Evolutionary conservation across 2,888 invertebrate species (phyloP).

Genomic region (Calliphora vomitoria): DNA sequence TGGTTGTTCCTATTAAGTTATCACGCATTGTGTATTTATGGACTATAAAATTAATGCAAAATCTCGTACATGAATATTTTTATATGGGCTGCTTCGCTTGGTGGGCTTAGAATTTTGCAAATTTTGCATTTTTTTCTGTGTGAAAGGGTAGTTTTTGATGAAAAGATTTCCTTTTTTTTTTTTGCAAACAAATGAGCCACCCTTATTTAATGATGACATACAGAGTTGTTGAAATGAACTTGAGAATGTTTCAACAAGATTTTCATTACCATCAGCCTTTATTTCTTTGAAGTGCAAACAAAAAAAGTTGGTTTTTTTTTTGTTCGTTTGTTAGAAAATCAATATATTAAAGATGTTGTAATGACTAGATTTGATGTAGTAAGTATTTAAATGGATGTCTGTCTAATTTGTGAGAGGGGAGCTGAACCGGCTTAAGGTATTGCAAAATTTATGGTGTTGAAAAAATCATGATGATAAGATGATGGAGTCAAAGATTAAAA

Average conservation of each 20-base stretch:
- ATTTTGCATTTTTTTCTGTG: slow-evolving; percentile 24
- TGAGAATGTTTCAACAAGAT: slow-evolving; percentile 48
- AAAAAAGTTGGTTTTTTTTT: slow-evolving; percentile 4
- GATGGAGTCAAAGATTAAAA: not conserved
- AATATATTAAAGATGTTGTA: slow-evolving; percentile 52
- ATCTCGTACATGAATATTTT: not conserved
- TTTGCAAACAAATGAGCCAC: slow-evolving; percentile 41
- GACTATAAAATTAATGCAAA: not conserved
- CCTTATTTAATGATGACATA: slow-evolving; percentile 44
- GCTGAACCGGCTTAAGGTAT: slow-evolving; percentile 13
- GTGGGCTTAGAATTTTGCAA: slow-evolving; percentile 33
- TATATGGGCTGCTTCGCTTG: slow-evolving; percentile 11
- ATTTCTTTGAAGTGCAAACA: slow-evolving; percentile 47
- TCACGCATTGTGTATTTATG: slow-evolving; percentile 19
- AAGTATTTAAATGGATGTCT: slow-evolving; percentile 5
- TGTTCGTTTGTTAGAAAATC: slow-evolving; percentile 42
- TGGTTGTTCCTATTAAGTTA: slow-evolving; percentile 45
- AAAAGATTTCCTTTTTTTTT: not conserved
- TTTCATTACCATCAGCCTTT: slow-evolving; percentile 45
- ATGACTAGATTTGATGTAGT: slow-evolving; percentile 3
- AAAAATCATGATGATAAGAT: not conserved
- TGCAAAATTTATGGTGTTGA: not conserved
- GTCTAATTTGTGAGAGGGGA: not conserved
- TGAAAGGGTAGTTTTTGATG: slow-evolving; percentile 55
- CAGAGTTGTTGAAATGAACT: slow-evolving; percentile 44